A percentile compares a stretch with the other conserved stretches of the same genome.
These are phyloP conservation scores for Mungos mungo DNA, from an alignment of 2,113 vertebrate species.

Conservation along the genomic window DNA sequence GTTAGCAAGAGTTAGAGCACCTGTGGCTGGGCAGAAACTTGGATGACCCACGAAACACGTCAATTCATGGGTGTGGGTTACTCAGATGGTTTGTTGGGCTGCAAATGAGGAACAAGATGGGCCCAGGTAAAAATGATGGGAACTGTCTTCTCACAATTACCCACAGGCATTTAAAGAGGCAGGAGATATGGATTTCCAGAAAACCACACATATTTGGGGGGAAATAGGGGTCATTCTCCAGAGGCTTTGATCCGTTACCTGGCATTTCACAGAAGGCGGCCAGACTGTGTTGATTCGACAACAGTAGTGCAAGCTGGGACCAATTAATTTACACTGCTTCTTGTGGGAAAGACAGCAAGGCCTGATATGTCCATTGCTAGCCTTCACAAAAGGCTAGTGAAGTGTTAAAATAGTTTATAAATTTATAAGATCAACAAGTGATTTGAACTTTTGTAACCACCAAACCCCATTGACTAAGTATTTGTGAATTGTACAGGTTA, in stretches of 20 bases:
- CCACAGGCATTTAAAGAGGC: conserved; percentile 30
- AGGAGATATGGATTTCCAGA: conserved; percentile 43
- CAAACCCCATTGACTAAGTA: not conserved
- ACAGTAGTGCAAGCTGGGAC: conserved; percentile 62
- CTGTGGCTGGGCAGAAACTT: not conserved
- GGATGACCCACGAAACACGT: not conserved
- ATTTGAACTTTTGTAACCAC: not conserved
- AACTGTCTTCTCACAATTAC: conserved; percentile 38
- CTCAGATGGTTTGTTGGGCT: not conserved
- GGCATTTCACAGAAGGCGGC: conserved; percentile 71
- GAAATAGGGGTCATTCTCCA: conserved; percentile 17
- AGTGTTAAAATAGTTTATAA: conserved; percentile 10
- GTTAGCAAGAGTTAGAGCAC: not conserved
- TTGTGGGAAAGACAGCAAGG: not conserved
- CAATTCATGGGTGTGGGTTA: not conserved
- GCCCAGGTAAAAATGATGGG: conserved; percentile 11
- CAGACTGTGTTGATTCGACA: conserved; percentile 65
- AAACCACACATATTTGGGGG: conserved; percentile 50
- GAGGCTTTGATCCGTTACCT: conserved; percentile 66
- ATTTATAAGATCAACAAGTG: not conserved
- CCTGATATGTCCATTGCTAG: not conserved
- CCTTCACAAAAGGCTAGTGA: conserved; percentile 6
- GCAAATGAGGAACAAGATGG: not conserved
- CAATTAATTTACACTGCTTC: conserved; percentile 50
- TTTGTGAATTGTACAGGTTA: conserved; percentile 1